Conservation (phyloP, 35 echinoderm and acorn worm species). For the Ophiothrix spiculata region DNA sequence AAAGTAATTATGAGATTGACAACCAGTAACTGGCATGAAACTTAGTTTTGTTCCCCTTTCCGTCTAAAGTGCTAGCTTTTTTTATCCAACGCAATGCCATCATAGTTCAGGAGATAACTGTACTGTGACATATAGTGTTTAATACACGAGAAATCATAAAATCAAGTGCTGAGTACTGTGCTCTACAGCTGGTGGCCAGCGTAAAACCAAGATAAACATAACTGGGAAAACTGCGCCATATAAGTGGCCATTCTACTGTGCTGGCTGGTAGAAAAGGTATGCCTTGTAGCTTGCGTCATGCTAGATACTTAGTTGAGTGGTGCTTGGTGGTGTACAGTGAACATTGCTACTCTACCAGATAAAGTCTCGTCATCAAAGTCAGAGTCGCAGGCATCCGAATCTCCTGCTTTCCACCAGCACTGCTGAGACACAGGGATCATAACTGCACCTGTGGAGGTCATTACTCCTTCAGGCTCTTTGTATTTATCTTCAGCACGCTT, state of each 20-base stretch:
- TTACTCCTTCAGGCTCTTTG: neutral
- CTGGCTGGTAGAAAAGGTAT: neutral
- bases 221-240: too few relatives aligned
- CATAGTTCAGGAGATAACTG: too few relatives aligned
- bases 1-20: too few relatives aligned
- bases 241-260: neutral
- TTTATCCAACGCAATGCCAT: too few relatives aligned
- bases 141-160: too few relatives aligned
- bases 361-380: neutral
- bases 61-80: too few relatives aligned
- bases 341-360: neutral
- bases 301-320: neutral
- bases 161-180: too few relatives aligned
- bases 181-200: too few relatives aligned
- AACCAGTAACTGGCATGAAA: too few relatives aligned
- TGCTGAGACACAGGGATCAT: neutral
- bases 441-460: neutral
- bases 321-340: neutral
- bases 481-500: neutral
- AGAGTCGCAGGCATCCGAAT: neutral
- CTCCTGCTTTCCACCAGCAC: neutral
- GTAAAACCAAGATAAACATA: too few relatives aligned
- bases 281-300: neutral
- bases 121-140: too few relatives aligned
- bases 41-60: too few relatives aligned